Conservation (phyloP, 2,113 vertebrate genomes). For the Arizona elegans region DNA sequence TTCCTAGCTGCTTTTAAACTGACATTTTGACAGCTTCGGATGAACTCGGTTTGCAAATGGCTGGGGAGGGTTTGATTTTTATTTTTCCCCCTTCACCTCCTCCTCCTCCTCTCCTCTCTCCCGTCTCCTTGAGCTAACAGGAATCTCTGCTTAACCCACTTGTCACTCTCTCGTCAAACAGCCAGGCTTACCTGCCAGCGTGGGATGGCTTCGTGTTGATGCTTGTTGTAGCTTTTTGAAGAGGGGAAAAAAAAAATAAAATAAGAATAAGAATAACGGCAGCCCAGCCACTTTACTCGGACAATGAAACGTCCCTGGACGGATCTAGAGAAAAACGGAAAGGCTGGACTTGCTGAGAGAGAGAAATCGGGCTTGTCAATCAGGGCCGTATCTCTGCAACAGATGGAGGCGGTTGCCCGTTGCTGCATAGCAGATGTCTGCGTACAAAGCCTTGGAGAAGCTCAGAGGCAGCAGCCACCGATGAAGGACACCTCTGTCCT, state of each 20-base stretch:
- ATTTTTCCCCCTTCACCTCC: no score
- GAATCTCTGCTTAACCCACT: conserved; percentile 36
- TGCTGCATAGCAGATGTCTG: conserved; percentile 30
- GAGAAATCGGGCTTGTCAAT: conserved; percentile 21
- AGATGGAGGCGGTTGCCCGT: conserved; percentile 39
- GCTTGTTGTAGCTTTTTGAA: conserved; percentile 49
- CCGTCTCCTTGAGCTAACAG: conserved; percentile 20
- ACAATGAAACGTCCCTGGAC: conserved; percentile 15
- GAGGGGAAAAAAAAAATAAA: background rate
- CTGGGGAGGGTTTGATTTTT: conserved; percentile 13
- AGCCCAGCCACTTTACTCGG: conserved; percentile 33
- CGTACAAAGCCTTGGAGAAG: background rate
- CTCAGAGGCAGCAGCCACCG: background rate
- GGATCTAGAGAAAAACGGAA: conserved; percentile 35
- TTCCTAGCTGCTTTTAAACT: conserved; percentile 17
- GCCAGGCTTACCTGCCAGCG: conserved; percentile 32
- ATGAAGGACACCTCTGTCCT: background rate
- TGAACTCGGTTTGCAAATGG: conserved; percentile 38
- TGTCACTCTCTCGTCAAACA: conserved; percentile 47
- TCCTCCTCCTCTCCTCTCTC: background rate
- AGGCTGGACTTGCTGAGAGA: conserved; percentile 51
- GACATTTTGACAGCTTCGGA: conserved; percentile 50
- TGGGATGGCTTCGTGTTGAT: conserved; percentile 42
- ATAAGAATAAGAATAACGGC: conserved; percentile 20
- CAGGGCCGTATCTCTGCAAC: conserved; percentile 40